phyloP scores from a whole-genome alignment of 2,113 vertebrate species.

The Abramis brama region DNA sequence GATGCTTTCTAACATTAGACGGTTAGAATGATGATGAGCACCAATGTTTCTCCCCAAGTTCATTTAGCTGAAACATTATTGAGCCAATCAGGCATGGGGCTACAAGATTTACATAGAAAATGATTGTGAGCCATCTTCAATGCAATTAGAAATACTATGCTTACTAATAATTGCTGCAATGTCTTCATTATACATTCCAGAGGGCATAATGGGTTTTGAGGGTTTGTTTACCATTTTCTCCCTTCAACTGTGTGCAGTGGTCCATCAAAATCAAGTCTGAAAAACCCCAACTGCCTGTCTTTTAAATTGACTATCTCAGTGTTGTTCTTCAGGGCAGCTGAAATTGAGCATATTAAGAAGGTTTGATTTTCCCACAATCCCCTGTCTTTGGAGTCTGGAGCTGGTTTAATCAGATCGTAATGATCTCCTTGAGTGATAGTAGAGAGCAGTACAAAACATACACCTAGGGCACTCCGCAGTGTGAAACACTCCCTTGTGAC shows the following conservation, averaged over 20 bases:
- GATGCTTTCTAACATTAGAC: conserved; percentile 1
- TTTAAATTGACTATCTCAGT: conserved; percentile 59
- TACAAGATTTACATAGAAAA: conserved; percentile 25
- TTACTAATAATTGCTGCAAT: conserved; percentile 36
- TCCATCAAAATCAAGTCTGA: conserved; percentile 57
- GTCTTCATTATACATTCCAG: conserved; percentile 32
- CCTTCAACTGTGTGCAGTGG: conserved; percentile 47
- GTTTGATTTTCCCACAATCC: conserved; percentile 53
- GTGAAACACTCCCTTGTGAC: conserved; percentile 29
- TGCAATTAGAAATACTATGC: conserved; percentile 39
- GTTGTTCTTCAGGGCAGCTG: conserved; percentile 51
- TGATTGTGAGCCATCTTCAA: conserved; percentile 11
- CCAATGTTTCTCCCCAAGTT: conserved; percentile 19
- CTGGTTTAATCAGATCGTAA: conserved; percentile 43
- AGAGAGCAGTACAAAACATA: conserved; percentile 20
- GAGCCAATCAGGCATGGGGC: not conserved
- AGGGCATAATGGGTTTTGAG: conserved; percentile 47
- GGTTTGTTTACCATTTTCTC: conserved; percentile 20
- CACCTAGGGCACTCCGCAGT: not conserved
- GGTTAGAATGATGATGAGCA: conserved; percentile 12
- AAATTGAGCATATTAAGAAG: conserved; percentile 65
- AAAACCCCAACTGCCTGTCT: conserved; percentile 36
- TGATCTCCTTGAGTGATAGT: conserved; percentile 49
- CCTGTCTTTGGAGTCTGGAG: conserved; percentile 47
- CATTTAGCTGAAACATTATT: conserved; percentile 16